phyloP scores from a whole-genome alignment of 2,888 invertebrate species.

The Machimus rusticus region DNA sequence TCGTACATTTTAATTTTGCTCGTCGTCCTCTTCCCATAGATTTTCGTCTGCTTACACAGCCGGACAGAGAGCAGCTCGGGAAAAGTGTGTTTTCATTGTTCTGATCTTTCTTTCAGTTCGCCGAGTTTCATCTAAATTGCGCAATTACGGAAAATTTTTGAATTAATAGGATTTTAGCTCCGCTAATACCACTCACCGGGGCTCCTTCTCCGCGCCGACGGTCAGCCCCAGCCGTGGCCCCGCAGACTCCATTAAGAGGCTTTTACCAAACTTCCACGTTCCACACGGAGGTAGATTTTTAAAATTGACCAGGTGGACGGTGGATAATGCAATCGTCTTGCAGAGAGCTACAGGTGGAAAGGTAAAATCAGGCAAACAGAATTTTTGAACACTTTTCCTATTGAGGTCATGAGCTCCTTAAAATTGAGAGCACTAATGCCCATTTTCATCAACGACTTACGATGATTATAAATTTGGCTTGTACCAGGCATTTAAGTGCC shows the following conservation, averaged over 20 bases:
- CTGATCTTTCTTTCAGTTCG: not conserved
- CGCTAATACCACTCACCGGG: not conserved
- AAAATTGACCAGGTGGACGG: not conserved
- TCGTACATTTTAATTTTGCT: constrained; percentile 24
- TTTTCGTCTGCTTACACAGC: not conserved
- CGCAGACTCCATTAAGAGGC: not conserved
- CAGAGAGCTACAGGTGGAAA: not conserved
- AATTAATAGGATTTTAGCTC: not conserved
- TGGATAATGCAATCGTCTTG: not conserved
- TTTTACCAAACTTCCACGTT: not conserved
- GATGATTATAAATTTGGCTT: not conserved
- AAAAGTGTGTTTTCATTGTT: not conserved
- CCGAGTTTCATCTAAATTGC: not conserved
- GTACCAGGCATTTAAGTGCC: not conserved
- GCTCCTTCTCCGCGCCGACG: not conserved
- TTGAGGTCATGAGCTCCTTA: not conserved
- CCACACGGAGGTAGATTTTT: not conserved
- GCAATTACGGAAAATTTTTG: not conserved
- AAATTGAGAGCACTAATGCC: not conserved
- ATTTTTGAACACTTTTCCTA: not conserved
- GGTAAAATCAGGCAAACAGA: not conserved
- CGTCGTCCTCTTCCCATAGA: constrained; percentile 25
- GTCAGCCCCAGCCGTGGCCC: not conserved
- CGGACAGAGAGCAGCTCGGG: not conserved
- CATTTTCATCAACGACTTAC: not conserved